Evolutionary conservation across 2,113 vertebrate species (phyloP).

Genomic region (Nycticorax nycticorax): DNA sequence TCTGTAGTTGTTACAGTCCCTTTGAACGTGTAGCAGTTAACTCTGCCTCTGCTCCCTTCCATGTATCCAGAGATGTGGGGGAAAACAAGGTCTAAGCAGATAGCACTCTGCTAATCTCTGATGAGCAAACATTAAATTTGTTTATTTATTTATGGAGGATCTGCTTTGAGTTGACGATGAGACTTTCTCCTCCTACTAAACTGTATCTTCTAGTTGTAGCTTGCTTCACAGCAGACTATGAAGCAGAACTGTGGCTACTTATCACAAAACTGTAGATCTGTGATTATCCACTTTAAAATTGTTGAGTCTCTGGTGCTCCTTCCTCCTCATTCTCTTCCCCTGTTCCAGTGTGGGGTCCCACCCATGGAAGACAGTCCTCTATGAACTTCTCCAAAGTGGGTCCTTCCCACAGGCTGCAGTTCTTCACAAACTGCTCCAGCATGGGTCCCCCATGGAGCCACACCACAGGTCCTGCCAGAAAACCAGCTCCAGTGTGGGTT

Average conservation of each 20-base stretch:
- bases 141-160: background rate
- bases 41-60: background rate
- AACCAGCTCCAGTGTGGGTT: background rate
- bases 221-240: background rate
- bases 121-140: background rate
- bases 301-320: background rate
- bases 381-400: background rate
- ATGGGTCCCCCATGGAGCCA: background rate
- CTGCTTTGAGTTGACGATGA: background rate
- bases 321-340: background rate
- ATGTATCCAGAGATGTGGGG: background rate
- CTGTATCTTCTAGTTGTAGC: background rate
- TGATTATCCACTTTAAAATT: background rate
- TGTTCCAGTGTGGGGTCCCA: background rate
- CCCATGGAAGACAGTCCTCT: no score
- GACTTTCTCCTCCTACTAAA: background rate
- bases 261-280: background rate
- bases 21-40: background rate
- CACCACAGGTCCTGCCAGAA: background rate
- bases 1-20: background rate
- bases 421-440: background rate
- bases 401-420: background rate
- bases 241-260: background rate
- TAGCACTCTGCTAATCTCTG: background rate
- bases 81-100: background rate